Evolutionary conservation across 2,797 vertebrate species (phyloP), one percentile per base, ranked within the genome.

Genomic region (Cuculus canorus): DNA sequence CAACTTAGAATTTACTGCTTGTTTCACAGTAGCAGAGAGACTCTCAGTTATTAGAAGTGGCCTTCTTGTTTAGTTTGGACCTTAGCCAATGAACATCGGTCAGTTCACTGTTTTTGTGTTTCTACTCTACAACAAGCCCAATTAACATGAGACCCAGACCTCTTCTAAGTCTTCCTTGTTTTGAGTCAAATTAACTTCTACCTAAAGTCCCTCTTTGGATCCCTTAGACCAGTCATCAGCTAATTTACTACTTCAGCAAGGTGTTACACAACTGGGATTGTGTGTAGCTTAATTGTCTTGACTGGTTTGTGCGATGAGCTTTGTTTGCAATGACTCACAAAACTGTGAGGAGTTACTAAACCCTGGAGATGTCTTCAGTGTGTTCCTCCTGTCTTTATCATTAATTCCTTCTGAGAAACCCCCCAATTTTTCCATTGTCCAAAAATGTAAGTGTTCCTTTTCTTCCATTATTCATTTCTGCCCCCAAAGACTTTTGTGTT

Each of bases 291-390:
- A 66, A 94, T 80, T 93, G 82, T 50, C 80, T 32, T 52, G 47
- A 12, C 69, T 82, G 82, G n/a, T 94, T 37, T 50, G 69, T 61
- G 43, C 48, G 81, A 73, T 77, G 81, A 90, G 93, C 66, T 93
- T 86, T 86, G 68, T 73, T 93, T 85, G 71, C 70, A 88, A 10
- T 93, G 93, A 95, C 60, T 94, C 96, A 95, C 59, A 41, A 3
- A 78, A 37, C 43, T 53, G 52, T 1, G 2, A 88, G 82, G 75
- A 72, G 70, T 95, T 91, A 64, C 93, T 52, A 76, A 82, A 86
- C 25, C 82, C 83, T 77, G n/a, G 28, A 72, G 32, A 63, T 48
- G 52, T 59, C 75, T 90, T 47, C 59, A 43, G 21, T 25, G 19
- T 57, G 33, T 48, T 56, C 33, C 92, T 92, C 33, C 77, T 70